A percentile compares a stretch with the other conserved stretches of the same genome.
phyloP scores from a whole-genome alignment of 2,888 invertebrate genomes.

The Conops quadrifasciatus region DNA sequence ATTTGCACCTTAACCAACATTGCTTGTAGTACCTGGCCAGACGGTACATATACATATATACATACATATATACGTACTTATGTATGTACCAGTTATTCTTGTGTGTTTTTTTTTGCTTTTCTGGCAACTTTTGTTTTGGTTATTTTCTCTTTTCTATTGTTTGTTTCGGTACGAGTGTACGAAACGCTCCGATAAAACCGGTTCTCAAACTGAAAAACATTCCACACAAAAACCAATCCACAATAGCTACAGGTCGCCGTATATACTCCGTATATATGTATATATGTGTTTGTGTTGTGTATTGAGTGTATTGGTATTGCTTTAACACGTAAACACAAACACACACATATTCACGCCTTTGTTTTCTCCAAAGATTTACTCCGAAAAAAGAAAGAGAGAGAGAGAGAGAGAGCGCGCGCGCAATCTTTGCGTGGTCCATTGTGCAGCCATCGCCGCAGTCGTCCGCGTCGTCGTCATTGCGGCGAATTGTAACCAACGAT shows the following conservation, averaged over 20 bases:
- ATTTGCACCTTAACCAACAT: slow-evolving; percentile 3
- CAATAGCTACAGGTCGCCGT: neutral
- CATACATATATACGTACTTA: neutral
- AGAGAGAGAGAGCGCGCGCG: slow-evolving; percentile 35
- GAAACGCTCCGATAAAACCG: slow-evolving; percentile 43
- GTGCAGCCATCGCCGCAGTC: no score
- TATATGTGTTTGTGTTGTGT: no score
- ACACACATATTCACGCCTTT: neutral
- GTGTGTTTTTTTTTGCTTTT: slow-evolving; percentile 21
- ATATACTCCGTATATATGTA: no score
- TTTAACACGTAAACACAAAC: neutral
- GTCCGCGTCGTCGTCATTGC: no score
- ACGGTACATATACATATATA: slow-evolving; percentile 11
- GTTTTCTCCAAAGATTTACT: neutral
- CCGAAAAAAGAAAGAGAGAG: no score
- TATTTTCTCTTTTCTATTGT: no score
- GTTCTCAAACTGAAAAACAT: slow-evolving; percentile 41
- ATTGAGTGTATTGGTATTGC: neutral
- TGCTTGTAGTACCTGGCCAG: slow-evolving; percentile 17
- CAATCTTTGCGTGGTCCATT: no score
- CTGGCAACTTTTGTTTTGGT: neutral
- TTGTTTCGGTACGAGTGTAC: no score
- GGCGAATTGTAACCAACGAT: slow-evolving; percentile 37
- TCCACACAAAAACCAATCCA: slow-evolving; percentile 27
- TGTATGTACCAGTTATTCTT: no score